phyloP scores from a whole-genome alignment of 2,113 vertebrate genomes.

The Tetrao urogallus region DNA sequence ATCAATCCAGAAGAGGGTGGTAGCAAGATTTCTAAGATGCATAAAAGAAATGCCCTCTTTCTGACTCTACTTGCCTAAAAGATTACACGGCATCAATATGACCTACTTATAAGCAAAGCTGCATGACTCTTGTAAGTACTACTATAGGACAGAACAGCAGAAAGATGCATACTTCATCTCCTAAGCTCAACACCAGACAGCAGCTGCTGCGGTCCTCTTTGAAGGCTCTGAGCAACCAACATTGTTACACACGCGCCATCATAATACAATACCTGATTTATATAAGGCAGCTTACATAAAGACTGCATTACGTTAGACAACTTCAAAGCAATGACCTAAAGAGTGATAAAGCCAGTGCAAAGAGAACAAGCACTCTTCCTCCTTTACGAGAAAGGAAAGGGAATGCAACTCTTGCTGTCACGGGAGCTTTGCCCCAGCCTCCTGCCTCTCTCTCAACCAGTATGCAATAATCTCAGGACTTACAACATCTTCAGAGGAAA shows the following conservation, averaged over 20 bases:
- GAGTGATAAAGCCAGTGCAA: not conserved
- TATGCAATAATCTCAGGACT: not conserved
- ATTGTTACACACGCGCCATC: not conserved
- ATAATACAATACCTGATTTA: not conserved
- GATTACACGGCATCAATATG: not conserved
- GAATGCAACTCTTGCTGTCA: fast-evolving
- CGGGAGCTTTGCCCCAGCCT: fast-evolving
- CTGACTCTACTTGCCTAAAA: not conserved
- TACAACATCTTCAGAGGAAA: not conserved
- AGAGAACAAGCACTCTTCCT: not conserved
- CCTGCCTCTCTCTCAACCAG: not conserved
- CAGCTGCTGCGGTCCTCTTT: not conserved
- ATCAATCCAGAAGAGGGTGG: not conserved
- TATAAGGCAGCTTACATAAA: not conserved
- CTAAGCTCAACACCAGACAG: not conserved
- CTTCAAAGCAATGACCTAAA: not conserved
- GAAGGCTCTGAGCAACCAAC: not conserved
- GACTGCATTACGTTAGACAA: not conserved
- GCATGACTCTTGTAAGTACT: not conserved
- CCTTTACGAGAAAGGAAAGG: not conserved
- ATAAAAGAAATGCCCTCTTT: not conserved
- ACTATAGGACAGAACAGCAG: not conserved
- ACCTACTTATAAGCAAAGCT: not conserved
- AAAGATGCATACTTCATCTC: not conserved
- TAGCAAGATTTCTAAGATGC: not conserved